Evolutionary conservation across 2,113 vertebrate species (phyloP), one percentile per base, ranked within the genome.

Genomic region (Romanogobio albipinnatus): DNA sequence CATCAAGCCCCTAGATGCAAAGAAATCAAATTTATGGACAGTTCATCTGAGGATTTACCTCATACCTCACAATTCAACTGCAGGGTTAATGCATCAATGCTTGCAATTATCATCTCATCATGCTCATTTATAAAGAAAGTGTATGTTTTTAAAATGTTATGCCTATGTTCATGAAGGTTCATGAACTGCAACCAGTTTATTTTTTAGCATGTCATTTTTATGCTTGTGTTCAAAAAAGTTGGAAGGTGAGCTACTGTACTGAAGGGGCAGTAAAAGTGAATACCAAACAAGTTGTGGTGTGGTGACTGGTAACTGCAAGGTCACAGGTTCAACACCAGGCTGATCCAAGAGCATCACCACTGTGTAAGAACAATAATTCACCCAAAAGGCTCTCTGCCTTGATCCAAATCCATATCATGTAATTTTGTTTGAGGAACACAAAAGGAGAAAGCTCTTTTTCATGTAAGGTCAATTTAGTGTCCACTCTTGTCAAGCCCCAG

Each of bases 121-220:
- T 26, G 26, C 49, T 76, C 47, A 76, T 9, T 19, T 9, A 9
- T 1, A 15, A 22, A 74, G n/a, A 49, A 49, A 74, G 39, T 47
- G 15, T 70, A 6, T 70, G 66, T 11, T 61, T 61, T 61, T 26
- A 61, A 62, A 26, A 62, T n/a, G 39, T 45, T 39, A 22, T 71
- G 68, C 11, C 17, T 43, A 3, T 15, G 29, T 51, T 75, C 14
- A 26, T 24, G 5, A 75, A 19, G 4, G n/a, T 49, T 15, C 7
- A 49, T 24, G n/a, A 75, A 49, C 71, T 43, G 71, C 71, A 74
- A 49, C 13, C n/a, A 75, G 47, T 75, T 26, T 75, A 15, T 43
- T 4, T 39, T 74, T 49, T 22, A 24, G 43, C 1, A 24, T 26
- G 71, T 49, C 1, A 70, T 70, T 39, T 39, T 22, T 39, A 0